Evolutionary conservation across 2,113 vertebrate genomes (phyloP).

Genomic region (Tachysurus fulvidraco): DNA sequence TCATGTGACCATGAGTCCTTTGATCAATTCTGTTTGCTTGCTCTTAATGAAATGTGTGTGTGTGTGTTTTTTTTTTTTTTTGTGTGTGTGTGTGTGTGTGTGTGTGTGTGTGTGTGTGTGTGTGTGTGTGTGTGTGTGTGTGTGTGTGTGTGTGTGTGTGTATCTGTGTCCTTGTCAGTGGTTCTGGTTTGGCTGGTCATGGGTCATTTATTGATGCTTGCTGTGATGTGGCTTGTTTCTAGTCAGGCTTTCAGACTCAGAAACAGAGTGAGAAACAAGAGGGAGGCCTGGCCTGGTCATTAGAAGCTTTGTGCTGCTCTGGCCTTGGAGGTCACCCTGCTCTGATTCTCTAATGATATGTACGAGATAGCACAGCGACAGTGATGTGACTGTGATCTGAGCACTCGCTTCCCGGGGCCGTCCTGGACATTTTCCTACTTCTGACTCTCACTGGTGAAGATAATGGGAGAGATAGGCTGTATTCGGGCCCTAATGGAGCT

Average conservation of each 20-base stretch:
- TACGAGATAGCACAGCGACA: conserved; percentile 38
- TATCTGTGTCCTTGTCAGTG: conserved; percentile 32
- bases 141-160: conserved; percentile 1
- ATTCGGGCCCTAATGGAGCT: conserved; percentile 73
- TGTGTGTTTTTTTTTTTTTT: too few relatives aligned
- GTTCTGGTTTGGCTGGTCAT: conserved; percentile 44
- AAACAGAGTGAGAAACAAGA: conserved; percentile 26
- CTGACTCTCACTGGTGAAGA: conserved; percentile 66
- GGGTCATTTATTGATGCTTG: conserved; percentile 32
- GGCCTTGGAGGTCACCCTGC: conserved; percentile 63
- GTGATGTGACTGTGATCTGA: conserved; percentile 34
- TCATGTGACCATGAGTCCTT: conserved; percentile 10
- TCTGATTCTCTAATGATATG: conserved; percentile 52
- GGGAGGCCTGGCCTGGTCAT: conserved; percentile 38
- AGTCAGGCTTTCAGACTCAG: conserved; percentile 23
- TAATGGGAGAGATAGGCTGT: conserved; percentile 74
- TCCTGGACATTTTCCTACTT: conserved; percentile 33
- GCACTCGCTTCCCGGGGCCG: conserved; percentile 37
- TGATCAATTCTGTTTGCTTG: conserved; percentile 22
- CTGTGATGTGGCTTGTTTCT: conserved; percentile 41
- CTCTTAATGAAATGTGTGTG: conserved; percentile 15
- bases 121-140: background rate
- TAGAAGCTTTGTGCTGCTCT: conserved; percentile 56
- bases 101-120: background rate
- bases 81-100: background rate